These are phyloP conservation scores for Scaptomyza caliginosa DNA, from an alignment of 2,888 invertebrate species.

Conservation along the genomic window DNA sequence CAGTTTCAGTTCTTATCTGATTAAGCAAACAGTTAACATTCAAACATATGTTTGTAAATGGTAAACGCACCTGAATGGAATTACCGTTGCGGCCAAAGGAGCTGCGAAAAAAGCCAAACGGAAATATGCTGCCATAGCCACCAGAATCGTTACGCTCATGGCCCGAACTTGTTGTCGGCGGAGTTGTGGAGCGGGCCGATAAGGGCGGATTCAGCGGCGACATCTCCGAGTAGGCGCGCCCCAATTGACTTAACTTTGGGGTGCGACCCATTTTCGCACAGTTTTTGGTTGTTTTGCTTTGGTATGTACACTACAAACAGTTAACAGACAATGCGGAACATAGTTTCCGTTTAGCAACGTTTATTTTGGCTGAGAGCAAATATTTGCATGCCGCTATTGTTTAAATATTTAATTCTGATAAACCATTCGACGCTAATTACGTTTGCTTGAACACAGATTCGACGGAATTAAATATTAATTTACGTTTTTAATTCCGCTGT, in stretches of 20 bases:
- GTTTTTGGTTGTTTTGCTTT: background rate
- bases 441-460: constrained; percentile 14
- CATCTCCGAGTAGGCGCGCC: constrained; percentile 82
- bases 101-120: constrained; percentile 82
- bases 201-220: constrained; percentile 82
- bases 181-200: constrained; percentile 39
- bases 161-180: constrained; percentile 46
- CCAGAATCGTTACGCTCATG: constrained; percentile 60
- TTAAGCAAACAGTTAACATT: too few relatives aligned
- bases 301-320: constrained; percentile 20
- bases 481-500: constrained; percentile 18
- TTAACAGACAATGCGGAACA: constrained; percentile 12
- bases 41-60: constrained; percentile 36
- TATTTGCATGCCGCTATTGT: constrained; percentile 35
- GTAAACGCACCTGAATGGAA: constrained; percentile 79
- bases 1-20: constrained; percentile 28
- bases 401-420: constrained; percentile 44
- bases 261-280: constrained; percentile 67
- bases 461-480: constrained; percentile 20
- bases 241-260: constrained; percentile 75
- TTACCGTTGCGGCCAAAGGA: constrained; percentile 73
- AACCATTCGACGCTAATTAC: constrained; percentile 30
- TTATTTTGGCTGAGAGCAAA: constrained; percentile 15
- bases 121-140: constrained; percentile 82
- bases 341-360: constrained; percentile 19